These are phyloP conservation scores for Ophion ellenae DNA, from an alignment of 2,888 invertebrate species.

Conservation along the genomic window DNA sequence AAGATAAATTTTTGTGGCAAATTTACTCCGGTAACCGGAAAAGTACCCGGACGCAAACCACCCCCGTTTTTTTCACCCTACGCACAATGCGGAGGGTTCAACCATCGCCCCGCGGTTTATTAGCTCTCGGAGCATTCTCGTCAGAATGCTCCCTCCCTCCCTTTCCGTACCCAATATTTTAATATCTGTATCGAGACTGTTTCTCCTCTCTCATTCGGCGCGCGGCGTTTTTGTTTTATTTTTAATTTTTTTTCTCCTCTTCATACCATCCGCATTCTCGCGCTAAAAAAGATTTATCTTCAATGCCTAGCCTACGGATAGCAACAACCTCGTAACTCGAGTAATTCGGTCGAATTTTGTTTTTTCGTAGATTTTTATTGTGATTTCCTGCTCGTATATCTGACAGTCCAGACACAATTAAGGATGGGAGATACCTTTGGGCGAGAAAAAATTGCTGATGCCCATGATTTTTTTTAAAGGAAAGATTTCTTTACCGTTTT, in stretches of 20 bases:
- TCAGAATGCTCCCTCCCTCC: constrained; percentile 12
- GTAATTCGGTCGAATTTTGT: constrained; percentile 50
- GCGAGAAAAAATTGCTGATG: too few species aligned
- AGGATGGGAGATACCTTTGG: too few species aligned
- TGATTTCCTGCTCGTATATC: background rate
- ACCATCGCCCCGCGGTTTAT: constrained; percentile 60
- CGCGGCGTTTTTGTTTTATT: constrained; percentile 29
- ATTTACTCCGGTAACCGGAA: constrained; percentile 62
- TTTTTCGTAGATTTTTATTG: constrained; percentile 20
- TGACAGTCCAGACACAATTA: background rate
- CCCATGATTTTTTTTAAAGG: too few species aligned
- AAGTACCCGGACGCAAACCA: constrained; percentile 43
- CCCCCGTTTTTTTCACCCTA: constrained; percentile 22
- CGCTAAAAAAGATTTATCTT: constrained; percentile 71
- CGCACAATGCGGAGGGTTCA: constrained; percentile 44
- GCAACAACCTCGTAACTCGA: constrained; percentile 67
- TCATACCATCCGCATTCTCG: constrained; percentile 16
- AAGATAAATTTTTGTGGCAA: constrained; percentile 56
- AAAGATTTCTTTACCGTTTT: too few species aligned
- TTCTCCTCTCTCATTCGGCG: constrained; percentile 62
- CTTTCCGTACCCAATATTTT: constrained; percentile 3
- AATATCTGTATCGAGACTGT: constrained; percentile 30
- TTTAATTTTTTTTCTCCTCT: constrained; percentile 25
- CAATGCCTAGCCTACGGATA: constrained; percentile 61
- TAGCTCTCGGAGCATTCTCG: constrained; percentile 50